Evolutionary conservation across 2,113 vertebrate species (phyloP), one percentile per base, ranked within the genome.

Genomic region (Agelaius tricolor): DNA sequence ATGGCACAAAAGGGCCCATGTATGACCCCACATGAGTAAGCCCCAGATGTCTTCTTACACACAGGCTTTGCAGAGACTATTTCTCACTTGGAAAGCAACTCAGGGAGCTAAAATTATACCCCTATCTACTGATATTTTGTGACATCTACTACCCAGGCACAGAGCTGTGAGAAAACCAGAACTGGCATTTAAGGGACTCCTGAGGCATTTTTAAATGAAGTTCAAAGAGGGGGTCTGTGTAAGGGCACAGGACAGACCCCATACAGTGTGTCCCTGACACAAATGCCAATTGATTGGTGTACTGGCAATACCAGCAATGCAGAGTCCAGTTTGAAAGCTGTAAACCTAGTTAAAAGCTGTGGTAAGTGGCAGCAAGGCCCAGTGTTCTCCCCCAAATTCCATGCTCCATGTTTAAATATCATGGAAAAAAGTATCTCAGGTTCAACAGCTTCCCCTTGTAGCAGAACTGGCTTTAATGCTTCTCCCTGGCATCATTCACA

Each of bases 91-190:
- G 79, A 74, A 89, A 94, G 30, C 69, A 87, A 75, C 28, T 72
- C 44, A 31, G 31, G 44, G 80, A 95, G 75, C 59, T 95, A 84
- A 96, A 96, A 94, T 94, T 90, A 84, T 30, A 94, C 33, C 55
- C 44, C 54, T 44, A 4, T 93, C 57, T 68, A 5, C 65, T 65
- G 79, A 31, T 71, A 26, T 33, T 92, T 86, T 66, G 39, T 86
- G 57, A 43, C 65, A 86, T 93, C 75, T 71, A 57, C 24, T 72
- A 80, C 13, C 47, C 76, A 43, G 76, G 68, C 68, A 81, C 21
- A 41, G 79, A 83, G 71, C n/a, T 84, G 47, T 22, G 52, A 89
- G 20, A 72, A 79, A n/a, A 71, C 14, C 61, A 84, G 52, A 74
- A 51, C 11, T 88, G 73, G 62, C 26, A 35, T 71, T 63, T 57